These are phyloP conservation scores for Buceros bicornis DNA, from an alignment of 2,797 vertebrate species.

Conservation along the genomic window DNA sequence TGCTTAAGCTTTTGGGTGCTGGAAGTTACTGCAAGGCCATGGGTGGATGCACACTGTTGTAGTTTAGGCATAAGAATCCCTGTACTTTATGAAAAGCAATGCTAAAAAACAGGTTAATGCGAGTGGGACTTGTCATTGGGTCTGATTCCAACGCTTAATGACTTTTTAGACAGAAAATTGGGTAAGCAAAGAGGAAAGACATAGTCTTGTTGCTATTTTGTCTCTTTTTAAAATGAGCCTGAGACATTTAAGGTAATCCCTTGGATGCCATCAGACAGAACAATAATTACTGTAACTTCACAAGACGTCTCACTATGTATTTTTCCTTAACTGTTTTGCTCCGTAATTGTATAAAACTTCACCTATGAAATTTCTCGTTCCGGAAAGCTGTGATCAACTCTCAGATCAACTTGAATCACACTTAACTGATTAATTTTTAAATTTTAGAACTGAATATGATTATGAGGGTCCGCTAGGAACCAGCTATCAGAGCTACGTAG, in stretches of 20 bases:
- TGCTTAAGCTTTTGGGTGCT: background rate
- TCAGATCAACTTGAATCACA: background rate
- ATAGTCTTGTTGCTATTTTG: constrained; percentile 7
- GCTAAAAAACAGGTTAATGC: background rate
- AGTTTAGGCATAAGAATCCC: background rate
- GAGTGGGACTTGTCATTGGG: background rate
- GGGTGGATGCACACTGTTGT: background rate
- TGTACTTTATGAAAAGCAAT: background rate
- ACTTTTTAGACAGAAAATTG: background rate
- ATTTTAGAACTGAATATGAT: background rate
- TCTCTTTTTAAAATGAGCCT: constrained; percentile 7
- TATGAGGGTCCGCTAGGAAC: background rate
- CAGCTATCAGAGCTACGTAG: background rate
- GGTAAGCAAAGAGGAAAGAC: background rate
- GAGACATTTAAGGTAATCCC: constrained; percentile 14
- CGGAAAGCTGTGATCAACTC: background rate
- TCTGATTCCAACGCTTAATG: background rate
- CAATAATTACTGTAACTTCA: constrained; percentile 26
- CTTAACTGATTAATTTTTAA: background rate
- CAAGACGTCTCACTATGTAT: background rate
- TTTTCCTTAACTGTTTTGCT: background rate
- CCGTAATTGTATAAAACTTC: background rate
- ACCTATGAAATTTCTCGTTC: background rate
- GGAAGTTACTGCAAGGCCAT: background rate
- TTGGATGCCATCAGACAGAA: background rate